Base-by-base conservation (phyloP, 2,797 vertebrate genomes). In the Macropus fuliginosus region DNA sequence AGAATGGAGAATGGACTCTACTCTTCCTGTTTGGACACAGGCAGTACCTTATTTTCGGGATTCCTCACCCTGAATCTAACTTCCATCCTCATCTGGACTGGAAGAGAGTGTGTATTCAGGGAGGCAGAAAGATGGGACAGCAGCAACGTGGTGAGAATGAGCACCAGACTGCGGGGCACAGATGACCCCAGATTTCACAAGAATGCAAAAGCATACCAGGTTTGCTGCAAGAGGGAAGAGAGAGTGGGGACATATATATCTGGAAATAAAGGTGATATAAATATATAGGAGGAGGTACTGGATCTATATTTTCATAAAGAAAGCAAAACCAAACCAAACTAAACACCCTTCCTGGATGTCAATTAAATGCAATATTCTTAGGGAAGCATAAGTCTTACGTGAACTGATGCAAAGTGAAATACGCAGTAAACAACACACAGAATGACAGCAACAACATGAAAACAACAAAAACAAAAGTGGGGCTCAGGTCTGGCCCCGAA, bases 11-110 rank as follows among this genome's bases (percentile, higher is more conserved):
- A 27, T 14, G 52, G 21, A 29, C 29, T 11, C 55, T 89, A 95
- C 56, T 54, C 29, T 92, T 93, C 59, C 34, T 96, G 87, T 59
- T 55, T 91, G 55, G 91, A 93, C 24, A 24, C 5, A 56, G 93
- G 92, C n/a, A 62, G 29, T 10, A 18, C 52, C 91, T 54, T 2
- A 90, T 1, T 40, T 56, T 18, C 12, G 31, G 55, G 59, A 55
- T 74, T 54, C 29, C 94, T 50, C 54, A 40, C n/a, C 91, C 34
- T 52, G 28, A 24, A 92, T 89, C 57, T 66, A 89, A 92, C 57
- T 57, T 5, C 59, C 54, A 92, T 31, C 31, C 52, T 54, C 21
- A 52, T 24, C 62, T 90, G 40, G 1, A 56, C 9, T 1, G 2
- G 93, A 91, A 40, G 54, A 24, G 56, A 95, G 93, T 46, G 93